phyloP scores from a whole-genome alignment of 2,888 invertebrate genomes.

The Leptinotarsa tumamoca region DNA sequence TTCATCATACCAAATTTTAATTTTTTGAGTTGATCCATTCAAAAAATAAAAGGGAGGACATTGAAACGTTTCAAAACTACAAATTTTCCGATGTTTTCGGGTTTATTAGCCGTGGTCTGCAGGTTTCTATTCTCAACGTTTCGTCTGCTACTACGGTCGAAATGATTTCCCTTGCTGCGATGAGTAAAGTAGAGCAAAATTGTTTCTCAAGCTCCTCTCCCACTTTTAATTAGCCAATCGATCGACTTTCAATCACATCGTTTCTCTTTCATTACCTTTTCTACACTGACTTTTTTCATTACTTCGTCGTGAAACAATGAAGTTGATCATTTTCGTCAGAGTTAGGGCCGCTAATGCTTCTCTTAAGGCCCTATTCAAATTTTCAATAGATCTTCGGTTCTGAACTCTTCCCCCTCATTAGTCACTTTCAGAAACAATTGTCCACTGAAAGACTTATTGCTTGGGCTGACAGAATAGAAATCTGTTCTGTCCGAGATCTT shows the following conservation, averaged over 20 bases:
- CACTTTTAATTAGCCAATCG: slow-evolving; percentile 3
- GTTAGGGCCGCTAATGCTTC: not conserved
- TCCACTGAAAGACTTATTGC: not conserved
- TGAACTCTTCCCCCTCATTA: not conserved
- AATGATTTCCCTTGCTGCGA: too few relatives aligned
- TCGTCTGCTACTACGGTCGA: too few relatives aligned
- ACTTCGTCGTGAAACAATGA: not conserved
- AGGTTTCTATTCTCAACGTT: too few relatives aligned
- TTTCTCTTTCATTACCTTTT: not conserved
- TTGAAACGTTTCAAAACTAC: too few relatives aligned
- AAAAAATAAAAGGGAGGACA: too few relatives aligned
- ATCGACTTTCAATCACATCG: not conserved
- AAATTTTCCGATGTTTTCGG: too few relatives aligned
- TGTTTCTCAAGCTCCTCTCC: not conserved
- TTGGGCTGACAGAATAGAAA: not conserved
- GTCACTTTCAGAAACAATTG: not conserved
- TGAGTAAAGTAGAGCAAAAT: too few relatives aligned
- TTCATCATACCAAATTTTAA: too few relatives aligned
- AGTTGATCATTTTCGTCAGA: not conserved
- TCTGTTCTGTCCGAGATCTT: not conserved
- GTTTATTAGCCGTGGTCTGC: too few relatives aligned
- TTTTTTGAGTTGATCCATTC: too few relatives aligned
- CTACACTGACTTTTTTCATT: not conserved
- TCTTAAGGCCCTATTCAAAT: not conserved
- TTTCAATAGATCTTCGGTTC: not conserved